These are phyloP conservation scores for Sphaerophoria taeniata DNA, from an alignment of 2,888 invertebrate genomes.

Conservation along the genomic window DNA sequence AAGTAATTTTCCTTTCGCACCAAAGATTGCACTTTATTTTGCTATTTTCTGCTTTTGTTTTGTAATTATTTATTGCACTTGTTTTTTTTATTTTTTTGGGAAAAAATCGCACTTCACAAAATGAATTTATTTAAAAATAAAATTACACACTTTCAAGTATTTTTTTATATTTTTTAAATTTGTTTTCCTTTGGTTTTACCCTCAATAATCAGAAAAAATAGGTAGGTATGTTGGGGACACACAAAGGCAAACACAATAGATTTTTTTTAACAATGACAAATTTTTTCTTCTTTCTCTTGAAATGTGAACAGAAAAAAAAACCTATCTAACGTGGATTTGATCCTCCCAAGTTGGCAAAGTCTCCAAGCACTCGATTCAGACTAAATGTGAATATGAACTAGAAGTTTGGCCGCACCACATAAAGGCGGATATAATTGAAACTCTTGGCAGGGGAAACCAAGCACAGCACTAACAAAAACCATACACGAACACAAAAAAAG, in stretches of 20 bases:
- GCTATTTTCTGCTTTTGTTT: slow-evolving; percentile 17
- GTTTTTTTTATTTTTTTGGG: slow-evolving; percentile 23
- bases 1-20: slow-evolving; percentile 13
- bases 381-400: slow-evolving; percentile 73
- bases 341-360: slow-evolving; percentile 82
- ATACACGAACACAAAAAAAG: too few species aligned
- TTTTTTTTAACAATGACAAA: slow-evolving; percentile 43
- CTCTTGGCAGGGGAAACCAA: slow-evolving; percentile 20
- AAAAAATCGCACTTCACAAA: slow-evolving; percentile 26
- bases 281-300: slow-evolving; percentile 20
- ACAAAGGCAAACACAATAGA: slow-evolving; percentile 24
- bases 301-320: slow-evolving; percentile 44
- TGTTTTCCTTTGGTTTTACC: slow-evolving; percentile 13
- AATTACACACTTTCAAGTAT: slow-evolving; percentile 44
- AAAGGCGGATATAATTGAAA: slow-evolving; percentile 66
- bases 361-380: slow-evolving; percentile 81
- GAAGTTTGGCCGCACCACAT: slow-evolving; percentile 72
- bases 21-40: slow-evolving; percentile 15
- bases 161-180: slow-evolving; percentile 26
- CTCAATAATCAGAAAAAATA: slow-evolving; percentile 28
- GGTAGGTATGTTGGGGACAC: slow-evolving; percentile 29
- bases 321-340: slow-evolving; percentile 81
- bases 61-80: slow-evolving; percentile 28
- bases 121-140: slow-evolving; percentile 8
- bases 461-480: slow-evolving; percentile 4